A percentile compares a stretch with the other conserved stretches of the same genome.
Conservation (phyloP, 2,888 invertebrate species). For the Camptogramma bilineatum region DNA sequence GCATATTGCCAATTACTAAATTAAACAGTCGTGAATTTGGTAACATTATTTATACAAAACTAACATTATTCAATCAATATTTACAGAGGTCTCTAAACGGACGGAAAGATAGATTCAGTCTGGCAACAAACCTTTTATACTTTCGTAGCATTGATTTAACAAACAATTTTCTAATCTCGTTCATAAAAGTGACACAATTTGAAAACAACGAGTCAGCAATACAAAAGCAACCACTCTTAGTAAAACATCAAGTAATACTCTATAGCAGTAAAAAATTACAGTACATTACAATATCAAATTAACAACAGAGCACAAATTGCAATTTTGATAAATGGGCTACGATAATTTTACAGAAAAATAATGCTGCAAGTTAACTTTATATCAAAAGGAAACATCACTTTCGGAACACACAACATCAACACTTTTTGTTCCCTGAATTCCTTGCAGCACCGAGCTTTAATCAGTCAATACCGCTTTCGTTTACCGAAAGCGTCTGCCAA, state of each 20-base stretch:
- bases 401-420: not conserved
- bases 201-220: not conserved
- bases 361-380: not conserved
- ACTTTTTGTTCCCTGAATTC: slow-evolving; percentile 22
- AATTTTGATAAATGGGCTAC: not conserved
- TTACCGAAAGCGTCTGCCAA: slow-evolving; percentile 25
- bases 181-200: not conserved
- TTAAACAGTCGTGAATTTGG: slow-evolving; percentile 13
- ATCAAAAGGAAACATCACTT: slow-evolving; percentile 15
- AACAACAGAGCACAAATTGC: too few species aligned
- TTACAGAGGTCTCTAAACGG: slow-evolving; percentile 42
- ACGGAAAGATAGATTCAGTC: slow-evolving; percentile 45
- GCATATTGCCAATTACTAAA: too few species aligned
- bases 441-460: slow-evolving; percentile 16
- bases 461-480: slow-evolving; percentile 40
- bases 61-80: slow-evolving; percentile 28
- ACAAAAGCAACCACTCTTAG: not conserved
- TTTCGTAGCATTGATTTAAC: slow-evolving; percentile 1
- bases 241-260: not conserved
- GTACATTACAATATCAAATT: not conserved
- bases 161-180: slow-evolving; percentile 3
- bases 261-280: not conserved
- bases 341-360: not conserved
- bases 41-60: slow-evolving; percentile 19
- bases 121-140: not conserved